Evolutionary conservation across 2,797 vertebrate species (phyloP).

Genomic region (Okamejei kenojei): DNA sequence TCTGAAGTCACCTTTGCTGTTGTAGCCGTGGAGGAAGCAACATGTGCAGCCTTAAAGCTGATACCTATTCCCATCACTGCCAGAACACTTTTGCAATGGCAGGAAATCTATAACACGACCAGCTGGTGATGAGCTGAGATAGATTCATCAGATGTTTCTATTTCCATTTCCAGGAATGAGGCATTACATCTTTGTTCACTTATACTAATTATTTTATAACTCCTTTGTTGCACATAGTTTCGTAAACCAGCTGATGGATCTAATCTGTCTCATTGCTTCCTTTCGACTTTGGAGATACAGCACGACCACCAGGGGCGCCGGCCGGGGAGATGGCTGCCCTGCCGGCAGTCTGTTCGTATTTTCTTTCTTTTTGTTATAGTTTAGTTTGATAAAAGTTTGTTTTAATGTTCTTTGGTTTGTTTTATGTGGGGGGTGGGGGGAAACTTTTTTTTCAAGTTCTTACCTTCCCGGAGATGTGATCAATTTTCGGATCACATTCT

Average conservation of each 20-base stretch:
- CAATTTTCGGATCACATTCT: too few species aligned
- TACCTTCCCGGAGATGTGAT: too few species aligned
- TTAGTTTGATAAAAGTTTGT: too few species aligned
- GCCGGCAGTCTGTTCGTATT: too few species aligned
- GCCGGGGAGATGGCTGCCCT: too few species aligned
- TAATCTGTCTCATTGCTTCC: neutral
- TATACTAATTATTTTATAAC: neutral
- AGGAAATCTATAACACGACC: neutral
- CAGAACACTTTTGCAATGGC: neutral
- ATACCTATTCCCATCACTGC: neutral
- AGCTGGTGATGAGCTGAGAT: neutral
- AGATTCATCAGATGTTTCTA: neutral
- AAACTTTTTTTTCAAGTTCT: too few species aligned
- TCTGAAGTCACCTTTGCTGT: neutral
- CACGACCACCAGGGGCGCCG: too few species aligned
- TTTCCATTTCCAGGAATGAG: neutral
- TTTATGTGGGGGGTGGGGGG: too few species aligned
- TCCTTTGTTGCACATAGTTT: neutral
- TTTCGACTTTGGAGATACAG: too few species aligned
- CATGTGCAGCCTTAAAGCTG: neutral
- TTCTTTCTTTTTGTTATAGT: too few species aligned
- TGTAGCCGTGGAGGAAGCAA: neutral
- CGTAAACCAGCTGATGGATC: neutral
- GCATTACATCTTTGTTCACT: neutral
- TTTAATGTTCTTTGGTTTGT: too few species aligned